phyloP scores from a whole-genome alignment of 1,140 invertebrate species.

The Teleogryllus occipitalis region DNA sequence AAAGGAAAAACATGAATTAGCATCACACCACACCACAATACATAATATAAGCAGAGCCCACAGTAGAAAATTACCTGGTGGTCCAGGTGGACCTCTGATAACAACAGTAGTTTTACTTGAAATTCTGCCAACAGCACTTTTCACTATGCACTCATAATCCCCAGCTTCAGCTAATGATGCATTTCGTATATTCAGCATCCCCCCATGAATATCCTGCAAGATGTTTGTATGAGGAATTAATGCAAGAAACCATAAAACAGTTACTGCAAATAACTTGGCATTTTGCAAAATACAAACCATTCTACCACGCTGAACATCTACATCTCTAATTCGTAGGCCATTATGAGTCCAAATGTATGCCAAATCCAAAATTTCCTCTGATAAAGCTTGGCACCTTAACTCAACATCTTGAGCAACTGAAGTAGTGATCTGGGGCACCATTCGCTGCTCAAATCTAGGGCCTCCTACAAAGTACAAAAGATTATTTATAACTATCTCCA shows the following conservation, averaged over 20 bases:
- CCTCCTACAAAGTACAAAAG: conserved; percentile 38
- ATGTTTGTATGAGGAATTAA: not conserved
- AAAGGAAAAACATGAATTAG: not conserved
- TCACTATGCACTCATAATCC: conserved; percentile 80
- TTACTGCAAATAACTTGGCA: conserved; percentile 21
- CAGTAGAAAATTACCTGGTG: conserved; percentile 44
- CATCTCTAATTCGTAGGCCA: conserved; percentile 64
- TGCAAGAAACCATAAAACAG: not conserved
- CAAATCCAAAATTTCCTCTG: conserved; percentile 74
- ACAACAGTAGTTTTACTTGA: conserved; percentile 58
- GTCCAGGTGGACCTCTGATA: conserved; percentile 76
- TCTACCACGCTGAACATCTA: conserved; percentile 44
- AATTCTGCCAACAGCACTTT: conserved; percentile 77
- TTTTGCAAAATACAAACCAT: conserved; percentile 34
- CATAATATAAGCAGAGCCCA: too few species aligned
- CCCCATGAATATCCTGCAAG: conserved; percentile 50
- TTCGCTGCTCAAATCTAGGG: conserved; percentile 58
- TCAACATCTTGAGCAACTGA: conserved; percentile 61
- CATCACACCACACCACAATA: too few species aligned
- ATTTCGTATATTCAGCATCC: conserved; percentile 69
- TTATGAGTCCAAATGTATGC: conserved; percentile 89
- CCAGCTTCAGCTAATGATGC: conserved; percentile 77
- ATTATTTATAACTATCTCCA: too few species aligned
- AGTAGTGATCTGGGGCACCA: conserved; percentile 54
- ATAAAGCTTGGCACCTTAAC: conserved; percentile 69